Evolutionary conservation across 2,888 invertebrate species (phyloP), one percentile per base, ranked within the genome.

Genomic region (Drosophila algonquin): DNA sequence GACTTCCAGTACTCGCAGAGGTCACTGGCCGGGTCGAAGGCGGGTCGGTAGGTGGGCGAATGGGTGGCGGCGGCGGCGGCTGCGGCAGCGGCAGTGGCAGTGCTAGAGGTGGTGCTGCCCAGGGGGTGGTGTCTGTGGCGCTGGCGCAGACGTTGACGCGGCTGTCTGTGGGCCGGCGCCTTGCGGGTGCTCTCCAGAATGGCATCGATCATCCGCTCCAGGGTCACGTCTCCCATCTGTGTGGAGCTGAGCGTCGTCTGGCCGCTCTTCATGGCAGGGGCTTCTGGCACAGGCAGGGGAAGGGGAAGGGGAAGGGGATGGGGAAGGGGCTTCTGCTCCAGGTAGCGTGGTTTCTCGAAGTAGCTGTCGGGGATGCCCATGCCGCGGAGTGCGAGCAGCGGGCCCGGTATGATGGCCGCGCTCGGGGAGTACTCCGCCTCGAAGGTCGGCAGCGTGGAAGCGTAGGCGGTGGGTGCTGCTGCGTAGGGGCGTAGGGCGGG

Each of bases 141-240:
- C 40, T 60, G 76, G 54, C 62, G 61, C 2, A 58, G 47, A 7
- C 27, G 50, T 10, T 63, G 68, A 18, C 35, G 50, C 51, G 40
- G 44, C 58, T 35, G 61, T 9, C 40, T 24, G 16, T 45, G 6
- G 16, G 51, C n/a, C 9, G 86, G 84, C 7, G 84, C 77, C 48
- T 92, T 92, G n/a, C 90, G 87, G 4, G 90, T 92, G 76, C 92
- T 92, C 75, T 92, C 92, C 18, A 92, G 75, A 56, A 92, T 92
- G 35, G 92, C 92, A 68, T 92, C 92, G 64, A 92, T 92, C 92
- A 92, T 92, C 52, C 90, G 90, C 57, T 92, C 92, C 63, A 92
- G 72, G 1, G 92, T 92, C 12, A 87, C 88, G 73, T 92, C 92
- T 14, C 92, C 92, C 91, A 92, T 91, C 68, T 87, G 88, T 1